Evolutionary conservation across 2,113 vertebrate genomes (phyloP), one percentile per base, ranked within the genome.

Genomic region (Erinaceus europaeus): DNA sequence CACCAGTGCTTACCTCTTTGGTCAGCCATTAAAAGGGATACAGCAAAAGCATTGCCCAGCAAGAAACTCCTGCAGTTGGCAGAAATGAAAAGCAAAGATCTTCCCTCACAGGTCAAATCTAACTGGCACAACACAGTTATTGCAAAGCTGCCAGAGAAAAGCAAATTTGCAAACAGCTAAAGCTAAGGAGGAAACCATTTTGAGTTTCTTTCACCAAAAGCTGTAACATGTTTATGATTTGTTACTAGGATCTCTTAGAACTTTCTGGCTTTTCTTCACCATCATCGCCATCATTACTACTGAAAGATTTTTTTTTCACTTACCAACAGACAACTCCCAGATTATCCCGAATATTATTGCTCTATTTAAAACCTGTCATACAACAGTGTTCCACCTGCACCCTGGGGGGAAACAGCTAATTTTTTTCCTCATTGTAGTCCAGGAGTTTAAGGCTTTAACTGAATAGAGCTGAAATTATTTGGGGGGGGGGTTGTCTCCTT

Each of bases 201-300:
- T 86, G 75, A 87, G 79, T 87, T 92, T 57, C 32, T 92, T 91
- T 90, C 65, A 64, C 48, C 65, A 87, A 89, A 94, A 90, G 72
- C 6, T 77, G 38, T 81, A 89, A 90, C 67, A 48, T 85, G 62
- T 85, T 82, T 73, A 20, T 75, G 55, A 46, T 74, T 84, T 92
- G 55, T 85, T 89, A 88, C 64, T 62, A 94, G 23, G 84, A 61
- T 65, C 25, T 83, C 72, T 62, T 62, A 40, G 65, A 93, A 82
- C 59, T 89, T 50, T 50, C 61, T 17, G 59, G n/a, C 34, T 83
- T 90, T 64, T 89, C 65, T 87, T n/a, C n/a, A 69, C 36, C 72
- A 80, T 42, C 67, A 71, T 38, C 55, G 42, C n/a, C 59, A 48
- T 62, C 23, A 53, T 59, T 76, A 59, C 8, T 27, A 65, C 67